Conservation (phyloP, 2,797 vertebrate species). For the Helicolenus hilgendorfi region DNA sequence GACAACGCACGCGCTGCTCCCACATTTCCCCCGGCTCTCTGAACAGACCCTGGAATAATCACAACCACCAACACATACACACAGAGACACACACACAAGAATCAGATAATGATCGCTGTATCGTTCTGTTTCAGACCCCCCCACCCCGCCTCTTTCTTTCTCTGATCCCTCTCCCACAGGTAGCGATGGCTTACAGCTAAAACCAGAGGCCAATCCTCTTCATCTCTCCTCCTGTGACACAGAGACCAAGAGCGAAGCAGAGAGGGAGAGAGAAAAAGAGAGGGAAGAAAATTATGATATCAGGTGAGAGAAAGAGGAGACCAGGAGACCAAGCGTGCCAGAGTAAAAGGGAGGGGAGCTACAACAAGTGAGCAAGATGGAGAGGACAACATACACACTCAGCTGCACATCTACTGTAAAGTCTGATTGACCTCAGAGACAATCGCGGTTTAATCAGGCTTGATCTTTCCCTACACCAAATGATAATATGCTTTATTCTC, state of each 20-base stretch:
- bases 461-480: background rate
- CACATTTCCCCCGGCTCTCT: slow-evolving; percentile 88
- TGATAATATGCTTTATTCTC: background rate
- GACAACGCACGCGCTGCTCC: slow-evolving; percentile 89
- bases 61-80: slow-evolving; percentile 46
- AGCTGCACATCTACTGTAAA: background rate
- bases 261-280: background rate
- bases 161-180: slow-evolving; percentile 68
- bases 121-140: slow-evolving; percentile 32
- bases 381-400: background rate
- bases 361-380: background rate
- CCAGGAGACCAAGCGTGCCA: background rate
- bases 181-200: slow-evolving; percentile 61
- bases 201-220: slow-evolving; percentile 65
- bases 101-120: slow-evolving; percentile 59
- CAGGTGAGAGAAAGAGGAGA: background rate
- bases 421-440: background rate
- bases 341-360: background rate
- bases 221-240: slow-evolving; percentile 48
- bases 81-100: slow-evolving; percentile 3
- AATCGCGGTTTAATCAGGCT: background rate
- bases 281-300: background rate
- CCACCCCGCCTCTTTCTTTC: slow-evolving; percentile 12
- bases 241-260: slow-evolving; percentile 10
- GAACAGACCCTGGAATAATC: slow-evolving; percentile 90